Conservation (phyloP, 1,140 invertebrate genomes). For the Oscheius sp. region DNA sequence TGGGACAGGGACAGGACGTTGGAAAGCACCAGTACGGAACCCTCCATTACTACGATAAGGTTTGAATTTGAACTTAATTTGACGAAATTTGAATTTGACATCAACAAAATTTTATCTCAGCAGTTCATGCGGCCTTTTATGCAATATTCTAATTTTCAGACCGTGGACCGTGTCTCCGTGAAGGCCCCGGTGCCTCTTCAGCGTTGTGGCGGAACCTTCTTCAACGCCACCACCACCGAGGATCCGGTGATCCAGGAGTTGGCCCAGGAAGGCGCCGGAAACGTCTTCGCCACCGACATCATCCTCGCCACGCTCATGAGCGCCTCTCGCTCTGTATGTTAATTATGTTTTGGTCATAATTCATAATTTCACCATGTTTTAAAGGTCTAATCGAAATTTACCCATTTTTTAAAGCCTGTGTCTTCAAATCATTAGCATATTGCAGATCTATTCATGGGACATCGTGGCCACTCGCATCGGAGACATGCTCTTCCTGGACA, state of each 20-base stretch:
- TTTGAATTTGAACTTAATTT: constrained; percentile 42
- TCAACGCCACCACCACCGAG: constrained; percentile 90
- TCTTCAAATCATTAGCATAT: too few species aligned
- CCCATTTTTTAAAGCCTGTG: too few species aligned
- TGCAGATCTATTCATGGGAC: constrained; percentile 87
- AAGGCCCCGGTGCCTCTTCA: constrained; percentile 89
- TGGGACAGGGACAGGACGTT: constrained; percentile 56
- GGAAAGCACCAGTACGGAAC: constrained; percentile 78
- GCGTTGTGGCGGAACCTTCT: constrained; percentile 91
- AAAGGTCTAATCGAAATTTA: too few species aligned
- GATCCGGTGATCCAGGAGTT: constrained; percentile 92
- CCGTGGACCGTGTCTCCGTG: constrained; percentile 90
- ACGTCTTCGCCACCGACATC: constrained; percentile 95
- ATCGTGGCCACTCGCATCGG: constrained; percentile 92
- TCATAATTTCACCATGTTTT: too few species aligned
- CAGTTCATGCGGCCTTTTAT: too few species aligned
- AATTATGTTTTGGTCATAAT: background rate
- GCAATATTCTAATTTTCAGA: constrained; percentile 1
- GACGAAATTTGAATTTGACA: too few species aligned
- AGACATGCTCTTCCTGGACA: constrained; percentile 96
- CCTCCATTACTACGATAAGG: constrained; percentile 94
- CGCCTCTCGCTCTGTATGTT: constrained; percentile 79
- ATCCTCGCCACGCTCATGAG: constrained; percentile 98
- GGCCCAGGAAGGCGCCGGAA: constrained; percentile 81
- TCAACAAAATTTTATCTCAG: too few species aligned